Evolutionary conservation across 2,888 invertebrate genomes (phyloP).

Genomic region (Heliconius charithonia): DNA sequence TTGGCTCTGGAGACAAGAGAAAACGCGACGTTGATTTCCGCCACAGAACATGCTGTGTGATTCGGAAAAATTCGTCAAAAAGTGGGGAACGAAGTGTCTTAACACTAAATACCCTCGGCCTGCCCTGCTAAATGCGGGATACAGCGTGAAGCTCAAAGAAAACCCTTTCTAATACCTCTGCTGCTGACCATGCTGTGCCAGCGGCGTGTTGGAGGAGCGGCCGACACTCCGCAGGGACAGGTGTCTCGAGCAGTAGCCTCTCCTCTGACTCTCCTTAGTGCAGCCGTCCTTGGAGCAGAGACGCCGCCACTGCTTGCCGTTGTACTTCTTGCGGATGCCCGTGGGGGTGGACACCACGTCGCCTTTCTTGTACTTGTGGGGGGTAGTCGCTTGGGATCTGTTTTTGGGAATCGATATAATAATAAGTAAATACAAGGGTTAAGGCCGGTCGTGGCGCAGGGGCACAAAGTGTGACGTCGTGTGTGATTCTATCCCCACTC

Average conservation of each 20-base stretch:
- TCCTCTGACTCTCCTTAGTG: slow-evolving; percentile 96
- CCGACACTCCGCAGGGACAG: slow-evolving; percentile 92
- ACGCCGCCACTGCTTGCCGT: slow-evolving; percentile 99
- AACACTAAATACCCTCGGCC: too few relatives aligned
- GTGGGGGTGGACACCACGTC: slow-evolving; percentile 97
- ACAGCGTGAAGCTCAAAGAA: too few relatives aligned
- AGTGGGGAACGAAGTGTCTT: too few relatives aligned
- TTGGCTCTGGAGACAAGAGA: too few relatives aligned
- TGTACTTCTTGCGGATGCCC: slow-evolving; percentile 99
- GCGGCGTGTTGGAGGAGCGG: slow-evolving; percentile 75
- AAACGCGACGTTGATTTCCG: too few relatives aligned
- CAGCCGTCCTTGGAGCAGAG: slow-evolving; percentile 98
- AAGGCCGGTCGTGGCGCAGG: not conserved
- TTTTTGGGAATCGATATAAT: not conserved
- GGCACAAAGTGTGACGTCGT: too few relatives aligned
- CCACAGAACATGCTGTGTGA: too few relatives aligned
- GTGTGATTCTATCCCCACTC: too few relatives aligned
- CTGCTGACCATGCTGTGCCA: slow-evolving; percentile 77
- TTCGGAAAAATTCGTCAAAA: too few relatives aligned
- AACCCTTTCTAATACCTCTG: slow-evolving; percentile 62
- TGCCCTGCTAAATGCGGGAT: too few relatives aligned
- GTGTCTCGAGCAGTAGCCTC: slow-evolving; percentile 98
- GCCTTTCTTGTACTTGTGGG: slow-evolving; percentile 98
- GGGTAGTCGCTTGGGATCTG: slow-evolving; percentile 95
- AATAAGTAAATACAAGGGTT: too few relatives aligned